phyloP scores from a whole-genome alignment of 2,113 vertebrate genomes.

The Cercocebus atys region DNA sequence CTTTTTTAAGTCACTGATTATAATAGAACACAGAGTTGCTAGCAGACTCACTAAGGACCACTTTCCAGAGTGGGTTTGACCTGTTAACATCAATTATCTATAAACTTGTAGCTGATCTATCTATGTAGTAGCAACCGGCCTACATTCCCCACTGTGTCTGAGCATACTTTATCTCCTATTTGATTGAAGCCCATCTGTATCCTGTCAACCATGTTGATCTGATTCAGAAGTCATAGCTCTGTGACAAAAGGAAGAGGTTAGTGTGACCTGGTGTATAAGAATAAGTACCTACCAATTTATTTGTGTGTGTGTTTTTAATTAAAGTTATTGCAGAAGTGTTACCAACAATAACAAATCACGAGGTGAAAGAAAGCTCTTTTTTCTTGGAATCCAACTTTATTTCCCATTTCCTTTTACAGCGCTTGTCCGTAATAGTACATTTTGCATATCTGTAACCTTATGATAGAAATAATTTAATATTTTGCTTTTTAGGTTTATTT shows the following conservation, averaged over 20 bases:
- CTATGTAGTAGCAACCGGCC: not conserved
- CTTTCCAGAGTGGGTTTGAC: too few species aligned
- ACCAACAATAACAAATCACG: not conserved
- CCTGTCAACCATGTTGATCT: not conserved
- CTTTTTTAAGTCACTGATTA: not conserved
- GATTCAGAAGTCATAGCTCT: not conserved
- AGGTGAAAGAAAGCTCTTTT: not conserved
- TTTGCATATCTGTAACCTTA: not conserved
- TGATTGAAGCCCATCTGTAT: not conserved
- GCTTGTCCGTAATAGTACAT: not conserved
- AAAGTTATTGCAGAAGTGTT: not conserved
- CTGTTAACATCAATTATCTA: not conserved
- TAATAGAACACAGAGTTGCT: too few species aligned
- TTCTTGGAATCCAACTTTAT: not conserved
- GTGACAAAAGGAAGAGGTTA: not conserved
- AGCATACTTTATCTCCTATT: not conserved
- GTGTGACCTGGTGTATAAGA: not conserved
- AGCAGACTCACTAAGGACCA: not conserved
- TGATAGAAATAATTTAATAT: not conserved
- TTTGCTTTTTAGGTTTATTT: not conserved
- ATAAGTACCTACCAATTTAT: not conserved
- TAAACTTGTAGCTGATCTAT: too few species aligned
- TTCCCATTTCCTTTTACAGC: not conserved
- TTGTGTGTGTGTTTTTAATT: not conserved
- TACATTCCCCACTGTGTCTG: accelerated